Percentiles rank a stretch among this genome's conserved stretches.
phyloP scores from a whole-genome alignment of 2,797 vertebrate species.

The Spinibarbus caldwelli region DNA sequence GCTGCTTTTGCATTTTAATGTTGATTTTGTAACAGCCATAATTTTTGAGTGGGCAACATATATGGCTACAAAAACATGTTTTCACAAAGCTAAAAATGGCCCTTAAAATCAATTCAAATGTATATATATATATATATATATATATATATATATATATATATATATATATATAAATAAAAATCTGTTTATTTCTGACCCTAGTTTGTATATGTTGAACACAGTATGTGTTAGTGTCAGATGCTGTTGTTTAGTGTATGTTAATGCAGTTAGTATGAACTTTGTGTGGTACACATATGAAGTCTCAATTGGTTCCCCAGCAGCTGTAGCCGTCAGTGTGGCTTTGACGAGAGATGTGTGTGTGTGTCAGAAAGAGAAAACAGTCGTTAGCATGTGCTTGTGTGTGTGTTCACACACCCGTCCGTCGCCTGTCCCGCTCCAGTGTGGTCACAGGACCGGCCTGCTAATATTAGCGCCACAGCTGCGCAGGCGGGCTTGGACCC shows the following conservation, averaged over 20 bases:
- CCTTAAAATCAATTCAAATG: not conserved
- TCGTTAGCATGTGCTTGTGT: slow-evolving; percentile 43
- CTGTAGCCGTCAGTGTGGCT: slow-evolving; percentile 54
- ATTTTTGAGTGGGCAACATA: not conserved
- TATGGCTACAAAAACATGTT: no score
- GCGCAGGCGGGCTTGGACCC: slow-evolving; percentile 17
- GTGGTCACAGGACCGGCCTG: slow-evolving; percentile 63
- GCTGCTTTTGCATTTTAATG: not conserved
- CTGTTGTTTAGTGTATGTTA: slow-evolving; percentile 18
- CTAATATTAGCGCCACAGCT: slow-evolving; percentile 67
- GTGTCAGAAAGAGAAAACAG: slow-evolving; percentile 41
- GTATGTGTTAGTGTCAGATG: not conserved
- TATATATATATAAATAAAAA: not conserved
- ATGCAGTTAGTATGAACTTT: not conserved
- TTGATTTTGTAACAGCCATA: not conserved
- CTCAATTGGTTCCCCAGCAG: slow-evolving; percentile 59
- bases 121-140: no score
- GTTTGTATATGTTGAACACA: slow-evolving; percentile 7
- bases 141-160: no score
- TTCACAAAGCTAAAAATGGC: no score
- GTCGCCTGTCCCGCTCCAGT: slow-evolving; percentile 6
- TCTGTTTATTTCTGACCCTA: not conserved
- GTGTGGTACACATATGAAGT: not conserved
- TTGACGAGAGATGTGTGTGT: slow-evolving; percentile 52
- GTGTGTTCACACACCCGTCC: slow-evolving; percentile 20